Base-by-base conservation (phyloP, 1,140 invertebrate species). In the Pseudomyrmex dendroicus region DNA sequence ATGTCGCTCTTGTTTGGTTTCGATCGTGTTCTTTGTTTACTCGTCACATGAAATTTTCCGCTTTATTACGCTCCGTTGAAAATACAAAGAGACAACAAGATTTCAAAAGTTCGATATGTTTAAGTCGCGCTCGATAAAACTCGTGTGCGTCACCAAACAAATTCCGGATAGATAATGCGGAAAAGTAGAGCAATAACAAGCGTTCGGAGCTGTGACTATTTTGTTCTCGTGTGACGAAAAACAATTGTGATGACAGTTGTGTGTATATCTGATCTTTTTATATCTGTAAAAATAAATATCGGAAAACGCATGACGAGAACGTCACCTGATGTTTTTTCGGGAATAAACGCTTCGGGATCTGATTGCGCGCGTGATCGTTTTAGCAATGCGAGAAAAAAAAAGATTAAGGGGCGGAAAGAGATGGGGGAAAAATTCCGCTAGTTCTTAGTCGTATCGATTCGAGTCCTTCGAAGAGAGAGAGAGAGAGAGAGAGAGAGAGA, bases 391-490 rank as follows among this genome's bases (percentile, higher is more conserved):
- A 57, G 17, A 35, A 25, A 44, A 70, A 52, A 78, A 7, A 15
- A 8, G 72, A n/a, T 4, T 20, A 12, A 3, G 0, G n/a, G 12
- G n/a, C 50, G 50, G 50, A 7, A 35, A 63, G 22, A 15, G 9
- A 5, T n/a, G 25, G 20, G 22, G 63, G 82, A 59, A 88, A 77
- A 83, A 88, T 87, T 85, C 86, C 54, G 70, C 66, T 57, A 68
- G 70, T 77, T 87, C 83, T 80, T 84, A 77, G 87, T 87, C 73
- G 68, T 87, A 88, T 86, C 86, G 87, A 86, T 88, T 88, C 83
- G 62, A 72, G 68, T 76, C 50, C 72, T 54, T 46, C 52, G n/a
- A 20, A 35, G 72, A 35, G 35, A 35, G 5, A 35, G 35, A 35
- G 22, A 25, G n/a, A 20, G 25, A 44, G 48, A 70, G 20, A 54